Evolutionary conservation across 2,113 vertebrate species (phyloP).

Genomic region (Noturus placidus): DNA sequence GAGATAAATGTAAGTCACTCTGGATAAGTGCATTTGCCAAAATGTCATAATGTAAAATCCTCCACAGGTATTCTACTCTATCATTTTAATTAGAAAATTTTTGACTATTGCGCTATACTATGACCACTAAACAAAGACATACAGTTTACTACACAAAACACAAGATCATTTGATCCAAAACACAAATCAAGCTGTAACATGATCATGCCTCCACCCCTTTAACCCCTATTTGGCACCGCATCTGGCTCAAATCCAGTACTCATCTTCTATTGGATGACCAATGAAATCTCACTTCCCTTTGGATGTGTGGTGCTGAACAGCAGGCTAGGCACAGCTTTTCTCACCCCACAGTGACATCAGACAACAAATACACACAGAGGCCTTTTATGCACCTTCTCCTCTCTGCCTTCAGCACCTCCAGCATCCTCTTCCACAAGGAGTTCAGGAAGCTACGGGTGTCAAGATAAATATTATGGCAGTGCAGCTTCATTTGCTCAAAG

Average conservation of each 20-base stretch:
- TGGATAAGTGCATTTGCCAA: no score
- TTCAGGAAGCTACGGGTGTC: conserved; percentile 59
- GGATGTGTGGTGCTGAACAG: conserved; percentile 47
- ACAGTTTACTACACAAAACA: not conserved
- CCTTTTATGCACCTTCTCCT: conserved; percentile 55
- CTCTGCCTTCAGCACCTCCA: conserved; percentile 46
- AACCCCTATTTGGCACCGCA: conserved; percentile 15
- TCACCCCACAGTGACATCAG: conserved; percentile 54
- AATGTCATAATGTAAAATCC: not conserved
- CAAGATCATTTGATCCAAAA: not conserved
- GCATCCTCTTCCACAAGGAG: conserved; percentile 36
- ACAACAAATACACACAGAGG: conserved; percentile 58
- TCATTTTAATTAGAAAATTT: not conserved
- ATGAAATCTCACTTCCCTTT: conserved; percentile 47
- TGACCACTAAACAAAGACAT: not conserved
- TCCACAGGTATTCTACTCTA: not conserved
- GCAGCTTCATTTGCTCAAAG: conserved; percentile 53
- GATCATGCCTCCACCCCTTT: conserved; percentile 2
- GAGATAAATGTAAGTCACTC: no score
- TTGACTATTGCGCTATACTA: not conserved
- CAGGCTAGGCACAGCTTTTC: conserved; percentile 45
- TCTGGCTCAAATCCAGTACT: not conserved
- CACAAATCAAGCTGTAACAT: conserved; percentile 27
- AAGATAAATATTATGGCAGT: conserved; percentile 63
- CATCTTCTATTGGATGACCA: conserved; percentile 17